A percentile compares a stretch with the other conserved stretches of the same genome.
phyloP scores from a whole-genome alignment of 2,113 vertebrate species.

The Datnioides undecimradiatus region DNA sequence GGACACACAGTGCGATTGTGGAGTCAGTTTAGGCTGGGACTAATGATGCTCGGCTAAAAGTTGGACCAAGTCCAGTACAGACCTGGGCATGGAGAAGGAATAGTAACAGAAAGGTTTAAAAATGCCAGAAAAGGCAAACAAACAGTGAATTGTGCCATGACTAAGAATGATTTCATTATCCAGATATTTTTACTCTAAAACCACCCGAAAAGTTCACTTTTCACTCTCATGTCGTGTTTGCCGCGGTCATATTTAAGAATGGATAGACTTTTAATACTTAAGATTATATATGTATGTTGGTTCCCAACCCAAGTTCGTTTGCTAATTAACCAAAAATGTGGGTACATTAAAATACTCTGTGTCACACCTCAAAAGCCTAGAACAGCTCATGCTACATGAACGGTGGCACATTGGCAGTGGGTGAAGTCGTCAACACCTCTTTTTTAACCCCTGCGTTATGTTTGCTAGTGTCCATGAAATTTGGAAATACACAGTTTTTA shows the following conservation, averaged over 20 bases:
- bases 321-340: not conserved
- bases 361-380: not conserved
- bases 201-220: no score
- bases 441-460: not conserved
- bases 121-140: no score
- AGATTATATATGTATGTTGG: no score
- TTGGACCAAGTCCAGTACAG: not conserved
- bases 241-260: no score
- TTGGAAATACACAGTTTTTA: constrained; percentile 1
- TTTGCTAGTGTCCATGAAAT: not conserved
- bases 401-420: not conserved
- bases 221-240: no score
- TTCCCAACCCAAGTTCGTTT: not conserved
- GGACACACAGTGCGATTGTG: not conserved
- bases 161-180: no score
- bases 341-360: not conserved
- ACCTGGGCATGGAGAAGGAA: no score
- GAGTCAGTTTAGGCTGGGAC: not conserved
- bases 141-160: no score
- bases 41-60: not conserved
- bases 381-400: not conserved
- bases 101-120: no score
- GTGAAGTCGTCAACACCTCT: not conserved
- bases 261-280: not conserved
- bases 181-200: no score